Conservation (phyloP, 1,140 invertebrate species). For the Drosophila ogumai region DNA sequence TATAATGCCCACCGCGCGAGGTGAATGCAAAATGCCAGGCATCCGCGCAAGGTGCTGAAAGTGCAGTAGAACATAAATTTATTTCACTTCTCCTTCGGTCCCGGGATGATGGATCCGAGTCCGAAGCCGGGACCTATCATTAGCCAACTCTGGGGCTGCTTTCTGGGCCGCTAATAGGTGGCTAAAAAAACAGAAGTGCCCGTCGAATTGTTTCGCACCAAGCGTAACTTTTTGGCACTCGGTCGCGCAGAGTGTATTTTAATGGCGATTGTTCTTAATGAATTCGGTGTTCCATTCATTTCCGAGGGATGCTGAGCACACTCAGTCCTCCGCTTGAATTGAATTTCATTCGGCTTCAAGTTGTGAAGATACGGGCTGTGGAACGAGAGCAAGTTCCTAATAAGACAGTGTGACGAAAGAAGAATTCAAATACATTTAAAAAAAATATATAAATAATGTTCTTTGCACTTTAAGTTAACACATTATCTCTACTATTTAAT, state of each 20-base stretch:
- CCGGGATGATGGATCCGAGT: slow-evolving; percentile 26
- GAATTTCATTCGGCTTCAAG: slow-evolving; percentile 70
- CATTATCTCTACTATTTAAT: no score
- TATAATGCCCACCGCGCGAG: slow-evolving; percentile 42
- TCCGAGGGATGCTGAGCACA: slow-evolving; percentile 57
- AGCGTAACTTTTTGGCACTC: slow-evolving; percentile 72
- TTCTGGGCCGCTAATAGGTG: slow-evolving; percentile 42
- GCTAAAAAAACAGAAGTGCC: slow-evolving; percentile 33
- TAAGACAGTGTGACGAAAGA: background rate
- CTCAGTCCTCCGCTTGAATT: slow-evolving; percentile 72
- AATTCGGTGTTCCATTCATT: slow-evolving; percentile 65
- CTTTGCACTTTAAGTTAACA: no score
- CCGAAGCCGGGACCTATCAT: slow-evolving; percentile 45
- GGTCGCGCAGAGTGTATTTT: slow-evolving; percentile 14
- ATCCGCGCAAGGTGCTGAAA: slow-evolving; percentile 67
- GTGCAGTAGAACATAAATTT: slow-evolving; percentile 63
- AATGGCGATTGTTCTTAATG: slow-evolving; percentile 76
- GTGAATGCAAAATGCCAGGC: slow-evolving; percentile 46
- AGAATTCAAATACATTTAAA: background rate
- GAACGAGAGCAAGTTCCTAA: background rate
- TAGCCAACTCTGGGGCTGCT: slow-evolving; percentile 35
- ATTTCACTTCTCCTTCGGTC: slow-evolving; percentile 45
- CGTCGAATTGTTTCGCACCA: slow-evolving; percentile 61
- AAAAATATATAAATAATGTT: background rate
- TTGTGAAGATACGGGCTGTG: slow-evolving; percentile 61